These are phyloP conservation scores for Oryctolagus cuniculus DNA, from an alignment of 2,113 vertebrate genomes.

Conservation along the genomic window mOryCun1.1 NC_091450.1:13866501-13867000, in stretches of 20 bases:
- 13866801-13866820: neutral
- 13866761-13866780: neutral
- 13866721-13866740: neutral
- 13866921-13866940: neutral
- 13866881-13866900: neutral
- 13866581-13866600: neutral
- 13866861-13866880: neutral
- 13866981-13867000: neutral
- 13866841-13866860: neutral
- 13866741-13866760: neutral
- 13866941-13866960: neutral
- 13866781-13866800: neutral
- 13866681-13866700: neutral
- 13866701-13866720: neutral
- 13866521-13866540: neutral
- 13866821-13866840: too few relatives aligned
- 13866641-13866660: neutral
- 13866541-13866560: neutral
- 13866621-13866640: neutral
- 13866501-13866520: neutral
- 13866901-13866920: neutral
- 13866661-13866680: neutral
- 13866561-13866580: neutral
- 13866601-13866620: neutral
- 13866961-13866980: neutral